Percentiles rank a stretch among this genome's conserved stretches.
phyloP scores from a whole-genome alignment of 2,888 invertebrate genomes.

The Acronicta leporina region DNA sequence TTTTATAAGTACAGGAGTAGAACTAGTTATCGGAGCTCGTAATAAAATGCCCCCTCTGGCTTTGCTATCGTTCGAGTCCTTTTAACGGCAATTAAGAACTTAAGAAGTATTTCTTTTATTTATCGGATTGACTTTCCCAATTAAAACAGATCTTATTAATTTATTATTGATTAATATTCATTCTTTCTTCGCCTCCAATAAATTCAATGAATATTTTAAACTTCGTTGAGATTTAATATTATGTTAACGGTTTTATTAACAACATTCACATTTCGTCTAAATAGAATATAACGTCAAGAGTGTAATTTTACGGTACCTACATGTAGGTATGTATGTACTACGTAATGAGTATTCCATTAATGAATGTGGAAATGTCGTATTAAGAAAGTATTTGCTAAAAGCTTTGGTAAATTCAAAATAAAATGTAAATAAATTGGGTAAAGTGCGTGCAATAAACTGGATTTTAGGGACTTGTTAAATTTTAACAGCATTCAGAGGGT shows the following conservation, averaged over 20 bases:
- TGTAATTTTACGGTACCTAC: slow-evolving; percentile 16
- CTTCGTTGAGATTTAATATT: slow-evolving; percentile 64
- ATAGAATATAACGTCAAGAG: slow-evolving; percentile 9
- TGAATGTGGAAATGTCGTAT: slow-evolving; percentile 47
- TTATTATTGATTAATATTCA: slow-evolving; percentile 60
- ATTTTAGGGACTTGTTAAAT: slow-evolving; percentile 70
- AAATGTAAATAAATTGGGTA: slow-evolving; percentile 52
- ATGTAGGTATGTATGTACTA: no score
- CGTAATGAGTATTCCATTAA: slow-evolving; percentile 20
- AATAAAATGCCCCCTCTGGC: neutral
- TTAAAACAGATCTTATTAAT: slow-evolving; percentile 45
- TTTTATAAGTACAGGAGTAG: neutral
- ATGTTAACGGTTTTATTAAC: slow-evolving; percentile 31
- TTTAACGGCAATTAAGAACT: slow-evolving; percentile 28
- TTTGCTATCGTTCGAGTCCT: slow-evolving; percentile 7
- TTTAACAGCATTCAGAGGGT: slow-evolving; percentile 68
- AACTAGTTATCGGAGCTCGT: neutral
- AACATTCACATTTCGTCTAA: slow-evolving; percentile 4
- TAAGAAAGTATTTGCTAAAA: slow-evolving; percentile 39
- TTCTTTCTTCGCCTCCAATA: slow-evolving; percentile 54
- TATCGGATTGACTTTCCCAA: slow-evolving; percentile 19
- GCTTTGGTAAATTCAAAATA: slow-evolving; percentile 36
- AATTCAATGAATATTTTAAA: slow-evolving; percentile 63
- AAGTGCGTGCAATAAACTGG: slow-evolving; percentile 51
- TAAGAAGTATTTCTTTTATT: slow-evolving; percentile 20